Evolutionary conservation across 30 jellyfish, hydroid and myxozoan genomes (phyloP).

Genomic region (Aurelia sp.): DNA sequence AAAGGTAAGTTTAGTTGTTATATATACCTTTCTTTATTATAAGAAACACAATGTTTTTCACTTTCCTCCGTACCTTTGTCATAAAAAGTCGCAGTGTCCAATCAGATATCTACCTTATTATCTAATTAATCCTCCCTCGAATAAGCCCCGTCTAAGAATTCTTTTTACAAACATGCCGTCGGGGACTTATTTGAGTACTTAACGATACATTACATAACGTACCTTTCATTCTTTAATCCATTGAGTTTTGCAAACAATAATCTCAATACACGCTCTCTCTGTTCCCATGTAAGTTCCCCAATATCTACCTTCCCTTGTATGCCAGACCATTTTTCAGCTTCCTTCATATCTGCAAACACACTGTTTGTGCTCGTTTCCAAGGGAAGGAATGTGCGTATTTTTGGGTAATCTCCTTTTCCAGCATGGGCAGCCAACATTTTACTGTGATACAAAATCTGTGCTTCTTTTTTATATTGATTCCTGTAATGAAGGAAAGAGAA

Average conservation of each 20-base stretch:
- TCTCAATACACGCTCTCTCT: conserved; percentile 89
- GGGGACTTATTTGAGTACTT: too few species aligned
- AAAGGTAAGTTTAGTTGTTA: too few species aligned
- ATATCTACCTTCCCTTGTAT: conserved; percentile 77
- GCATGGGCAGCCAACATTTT: conserved; percentile 95
- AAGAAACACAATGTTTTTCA: too few species aligned
- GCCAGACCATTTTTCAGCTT: conserved; percentile 87
- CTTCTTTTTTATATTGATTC: conserved; percentile 81
- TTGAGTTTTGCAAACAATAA: conserved; percentile 90
- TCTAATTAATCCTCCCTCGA: too few species aligned
- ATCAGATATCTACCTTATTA: too few species aligned
- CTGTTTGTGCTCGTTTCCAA: conserved; percentile 82
- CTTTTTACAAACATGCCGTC: too few species aligned
- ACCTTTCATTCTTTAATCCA: conserved; percentile 73
- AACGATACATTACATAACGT: background rate
- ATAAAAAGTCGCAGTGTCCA: too few species aligned
- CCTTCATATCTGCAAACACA: conserved; percentile 85
- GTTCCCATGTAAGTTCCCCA: conserved; percentile 94
- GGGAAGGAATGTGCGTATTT: conserved; percentile 77
- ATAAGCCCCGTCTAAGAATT: too few species aligned
- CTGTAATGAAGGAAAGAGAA: conserved; percentile 31
- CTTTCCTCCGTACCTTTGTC: too few species aligned
- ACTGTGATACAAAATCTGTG: conserved; percentile 73
- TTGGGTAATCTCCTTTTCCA: conserved; percentile 89
- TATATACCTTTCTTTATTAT: too few species aligned